These are phyloP conservation scores for Philereme vetulata DNA, from an alignment of 2,888 invertebrate genomes.

Conservation along the genomic window DNA sequence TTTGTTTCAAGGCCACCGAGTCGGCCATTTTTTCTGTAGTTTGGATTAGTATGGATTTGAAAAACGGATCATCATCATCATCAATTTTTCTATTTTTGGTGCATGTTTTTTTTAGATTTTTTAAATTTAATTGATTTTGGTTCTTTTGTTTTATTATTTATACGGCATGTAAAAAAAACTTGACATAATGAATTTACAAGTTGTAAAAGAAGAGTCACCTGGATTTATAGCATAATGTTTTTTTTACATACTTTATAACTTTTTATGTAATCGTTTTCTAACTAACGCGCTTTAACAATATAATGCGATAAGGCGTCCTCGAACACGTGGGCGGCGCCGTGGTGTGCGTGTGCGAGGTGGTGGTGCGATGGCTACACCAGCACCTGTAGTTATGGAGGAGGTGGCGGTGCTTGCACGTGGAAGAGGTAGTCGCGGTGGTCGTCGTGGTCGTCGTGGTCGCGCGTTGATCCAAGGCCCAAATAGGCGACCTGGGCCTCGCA, in stretches of 20 bases:
- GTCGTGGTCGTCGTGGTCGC: background rate
- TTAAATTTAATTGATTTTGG: no score
- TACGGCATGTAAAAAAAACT: slow-evolving; percentile 2
- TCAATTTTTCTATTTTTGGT: no score
- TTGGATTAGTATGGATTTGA: no score
- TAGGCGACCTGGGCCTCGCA: slow-evolving; percentile 4
- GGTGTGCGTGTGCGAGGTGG: slow-evolving; percentile 9
- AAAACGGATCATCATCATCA: no score
- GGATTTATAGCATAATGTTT: slow-evolving; percentile 4
- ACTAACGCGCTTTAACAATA: slow-evolving; percentile 7
- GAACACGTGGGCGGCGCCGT: slow-evolving; percentile 4
- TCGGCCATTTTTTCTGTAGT: no score
- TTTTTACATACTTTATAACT: slow-evolving; percentile 6
- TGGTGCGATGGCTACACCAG: background rate
- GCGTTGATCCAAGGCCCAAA: background rate
- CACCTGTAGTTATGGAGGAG: slow-evolving; percentile 2
- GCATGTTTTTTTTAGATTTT: no score
- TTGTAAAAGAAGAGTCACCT: slow-evolving; percentile 5
- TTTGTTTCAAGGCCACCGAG: no score
- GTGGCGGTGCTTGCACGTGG: slow-evolving; percentile 7
- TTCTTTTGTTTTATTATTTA: background rate
- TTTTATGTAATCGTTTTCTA: slow-evolving; percentile 6
- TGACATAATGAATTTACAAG: slow-evolving; percentile 6
- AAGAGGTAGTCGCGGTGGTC: slow-evolving; percentile 5
- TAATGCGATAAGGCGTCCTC: slow-evolving; percentile 4